Evolutionary conservation across 2,888 invertebrate species (phyloP).

Genomic region (Acanthosepion esculentum): DNA sequence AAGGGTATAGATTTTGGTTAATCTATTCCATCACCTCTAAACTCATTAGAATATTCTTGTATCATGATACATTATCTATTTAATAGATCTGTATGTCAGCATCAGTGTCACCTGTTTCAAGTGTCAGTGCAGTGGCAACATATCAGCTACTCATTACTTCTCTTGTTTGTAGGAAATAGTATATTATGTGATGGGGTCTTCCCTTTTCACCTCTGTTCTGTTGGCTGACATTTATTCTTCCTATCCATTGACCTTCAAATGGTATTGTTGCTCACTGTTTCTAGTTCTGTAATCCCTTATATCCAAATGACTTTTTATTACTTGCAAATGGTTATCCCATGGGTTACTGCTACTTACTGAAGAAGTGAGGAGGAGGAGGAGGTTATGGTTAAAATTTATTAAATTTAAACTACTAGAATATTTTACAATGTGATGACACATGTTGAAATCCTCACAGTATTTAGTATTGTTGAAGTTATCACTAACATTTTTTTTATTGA

Average conservation of each 20-base stretch:
- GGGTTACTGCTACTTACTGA: no score
- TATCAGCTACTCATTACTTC: not conserved
- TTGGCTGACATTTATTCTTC: not conserved
- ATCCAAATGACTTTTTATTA: not conserved
- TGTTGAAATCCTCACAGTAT: no score
- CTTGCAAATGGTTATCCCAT: no score
- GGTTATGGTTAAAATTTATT: no score
- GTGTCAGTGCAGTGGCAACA: not conserved
- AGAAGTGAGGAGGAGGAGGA: no score
- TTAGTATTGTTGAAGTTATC: no score
- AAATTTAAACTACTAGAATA: no score
- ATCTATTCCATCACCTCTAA: not conserved
- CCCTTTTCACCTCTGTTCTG: not conserved
- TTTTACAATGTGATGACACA: no score
- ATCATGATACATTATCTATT: not conserved
- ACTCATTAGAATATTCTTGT: not conserved
- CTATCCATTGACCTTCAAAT: not conserved
- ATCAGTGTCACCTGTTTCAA: not conserved
- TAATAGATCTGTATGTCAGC: constrained; percentile 6
- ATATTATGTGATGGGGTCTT: not conserved
- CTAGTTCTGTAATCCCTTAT: not conserved
- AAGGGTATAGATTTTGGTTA: not conserved
- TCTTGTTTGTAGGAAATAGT: not conserved
- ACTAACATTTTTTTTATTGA: no score
- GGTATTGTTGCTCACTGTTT: not conserved